These are phyloP conservation scores for Ceyx erithaca DNA, from an alignment of 2,797 vertebrate species.

Conservation along the genomic window DNA sequence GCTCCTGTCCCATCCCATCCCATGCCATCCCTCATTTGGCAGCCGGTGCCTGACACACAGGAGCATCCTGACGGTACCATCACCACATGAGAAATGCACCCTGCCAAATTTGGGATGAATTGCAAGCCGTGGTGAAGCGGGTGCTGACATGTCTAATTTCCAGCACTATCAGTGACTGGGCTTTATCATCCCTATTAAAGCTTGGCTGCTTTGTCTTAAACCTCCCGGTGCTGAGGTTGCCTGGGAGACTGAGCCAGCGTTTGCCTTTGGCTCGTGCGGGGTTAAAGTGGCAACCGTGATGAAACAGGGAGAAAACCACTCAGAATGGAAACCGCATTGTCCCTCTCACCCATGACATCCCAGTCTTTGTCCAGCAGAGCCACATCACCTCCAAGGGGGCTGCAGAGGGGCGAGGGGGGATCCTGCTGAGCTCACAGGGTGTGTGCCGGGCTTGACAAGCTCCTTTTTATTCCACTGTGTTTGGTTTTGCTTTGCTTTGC, in stretches of 20 bases:
- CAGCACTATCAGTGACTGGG: background rate
- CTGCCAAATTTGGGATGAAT: background rate
- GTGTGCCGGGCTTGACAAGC: background rate
- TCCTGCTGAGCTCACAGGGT: background rate
- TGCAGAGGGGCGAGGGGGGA: fast-evolving
- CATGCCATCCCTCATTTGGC: background rate
- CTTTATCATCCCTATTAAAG: background rate
- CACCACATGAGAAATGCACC: background rate
- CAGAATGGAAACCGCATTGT: background rate
- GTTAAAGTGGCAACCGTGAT: background rate
- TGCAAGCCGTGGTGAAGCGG: fast-evolving
- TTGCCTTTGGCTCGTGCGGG: background rate
- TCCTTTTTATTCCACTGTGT: background rate
- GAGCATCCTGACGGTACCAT: background rate
- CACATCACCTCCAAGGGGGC: fast-evolving
- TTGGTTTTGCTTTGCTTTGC: background rate
- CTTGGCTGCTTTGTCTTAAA: background rate
- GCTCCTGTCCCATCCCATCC: background rate
- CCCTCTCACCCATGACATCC: background rate
- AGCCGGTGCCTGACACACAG: background rate
- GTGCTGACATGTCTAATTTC: background rate
- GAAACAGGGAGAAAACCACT: background rate
- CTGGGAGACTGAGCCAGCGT: constrained; percentile 16
- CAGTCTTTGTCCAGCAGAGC: fast-evolving
- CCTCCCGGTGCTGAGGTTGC: background rate